Evolutionary conservation across 2,113 vertebrate genomes (phyloP), one percentile per base, ranked within the genome.

Genomic region (Argyrosomus japonicus): DNA sequence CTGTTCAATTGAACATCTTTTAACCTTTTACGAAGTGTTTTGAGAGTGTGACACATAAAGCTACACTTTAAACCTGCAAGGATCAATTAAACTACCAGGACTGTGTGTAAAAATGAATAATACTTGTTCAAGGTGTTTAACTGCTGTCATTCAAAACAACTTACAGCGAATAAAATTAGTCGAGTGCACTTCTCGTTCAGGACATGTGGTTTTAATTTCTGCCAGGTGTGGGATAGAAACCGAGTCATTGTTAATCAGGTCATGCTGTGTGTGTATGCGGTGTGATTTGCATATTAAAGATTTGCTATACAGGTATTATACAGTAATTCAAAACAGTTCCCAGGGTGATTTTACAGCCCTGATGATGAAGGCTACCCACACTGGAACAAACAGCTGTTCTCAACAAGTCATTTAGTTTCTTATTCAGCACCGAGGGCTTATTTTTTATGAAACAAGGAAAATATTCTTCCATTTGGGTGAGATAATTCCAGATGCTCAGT

Each of bases 371-470:
- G 62, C 75, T 86, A 77, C 79, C 54, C 64, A 75, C 48, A 47
- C 65, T 50, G 65, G 57, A 74, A 63, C 50, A 70, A 80, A 60
- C 47, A 11, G 23, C 9, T 14, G 25, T 17, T 57, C 36, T 64
- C 74, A 63, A 81, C 67, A 83, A 79, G 82, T 82, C 63, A 68
- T 87, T 85, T 69, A 60, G 63, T 87, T 89, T 90, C 81, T 64
- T 17, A 62, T 77, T 77, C 48, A 79, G 62, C 51, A 78, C 60
- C 47, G 58, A 88, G 61, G 57, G 47, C 32, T 84, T 65, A 67
- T 88, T 88, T 90, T 85, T 90, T 53, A 90, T 89, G 60, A 76
- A 87, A 82, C 54, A 56, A 60, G 81, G 78, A 64, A 84, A 70
- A 81, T 76, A 63, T 82, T 84, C 63, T 54, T 53, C 43, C 25